Evolutionary conservation across 64 coral and sea anemone species (phyloP).

Genomic region (Montipora foliosa): DNA sequence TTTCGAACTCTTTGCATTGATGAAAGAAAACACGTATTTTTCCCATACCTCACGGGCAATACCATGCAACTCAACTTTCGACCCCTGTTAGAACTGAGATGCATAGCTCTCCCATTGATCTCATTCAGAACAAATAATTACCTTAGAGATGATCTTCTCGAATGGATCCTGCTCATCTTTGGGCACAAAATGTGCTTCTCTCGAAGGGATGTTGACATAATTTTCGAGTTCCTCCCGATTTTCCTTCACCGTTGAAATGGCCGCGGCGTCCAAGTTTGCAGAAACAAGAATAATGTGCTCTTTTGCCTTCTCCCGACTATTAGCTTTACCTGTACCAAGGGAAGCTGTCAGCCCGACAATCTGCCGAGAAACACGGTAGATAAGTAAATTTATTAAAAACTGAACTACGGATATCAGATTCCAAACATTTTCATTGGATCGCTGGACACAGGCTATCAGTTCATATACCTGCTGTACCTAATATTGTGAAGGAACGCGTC

Average conservation of each 20-base stretch:
- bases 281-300: constrained; percentile 81
- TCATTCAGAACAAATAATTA: neutral
- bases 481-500: too few species aligned
- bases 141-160: constrained; percentile 45
- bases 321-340: constrained; percentile 78
- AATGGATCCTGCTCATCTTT: constrained; percentile 6
- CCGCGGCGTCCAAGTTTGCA: constrained; percentile 79
- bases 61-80: too few species aligned
- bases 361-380: neutral
- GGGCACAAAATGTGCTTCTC: constrained; percentile 21
- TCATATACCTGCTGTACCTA: too few species aligned
- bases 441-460: too few species aligned
- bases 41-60: too few species aligned
- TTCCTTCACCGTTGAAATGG: constrained; percentile 74
- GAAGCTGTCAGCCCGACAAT: constrained; percentile 85
- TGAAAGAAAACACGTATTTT: too few species aligned
- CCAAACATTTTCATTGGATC: too few species aligned
- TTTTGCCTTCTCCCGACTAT: constrained; percentile 46
- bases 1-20: too few species aligned
- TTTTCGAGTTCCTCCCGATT: constrained; percentile 37
- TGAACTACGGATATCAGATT: too few species aligned
- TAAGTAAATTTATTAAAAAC: too few species aligned
- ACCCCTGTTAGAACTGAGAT: too few species aligned
- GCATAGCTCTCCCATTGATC: too few species aligned
- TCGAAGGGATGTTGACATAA: constrained; percentile 37